Base-by-base conservation (phyloP, 1,140 invertebrate species). In the Procambarus clarkii region DNA sequence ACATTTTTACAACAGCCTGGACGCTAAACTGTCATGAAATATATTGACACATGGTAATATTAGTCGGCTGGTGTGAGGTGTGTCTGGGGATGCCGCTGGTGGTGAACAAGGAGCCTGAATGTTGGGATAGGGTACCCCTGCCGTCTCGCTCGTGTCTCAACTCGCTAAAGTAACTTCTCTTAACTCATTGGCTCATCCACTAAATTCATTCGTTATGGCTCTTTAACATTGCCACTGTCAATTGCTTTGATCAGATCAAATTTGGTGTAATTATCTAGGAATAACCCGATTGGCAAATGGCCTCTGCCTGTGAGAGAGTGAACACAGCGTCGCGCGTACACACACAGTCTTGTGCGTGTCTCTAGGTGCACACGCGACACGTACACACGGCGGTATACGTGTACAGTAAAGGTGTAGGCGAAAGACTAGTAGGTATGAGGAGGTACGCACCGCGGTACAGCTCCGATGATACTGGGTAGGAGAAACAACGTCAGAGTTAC, bases 41-140 rank as follows among this genome's bases (percentile, higher is more conserved):
- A 18, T 69, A 54, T 54, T 54, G 13, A 54, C 0, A 54, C 0
- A 13, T 9, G 8, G 50, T 54, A 54, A 54, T 54, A 9, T 54
- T 34, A 3, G 69, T 34, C 2, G 69, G 69, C 5, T 74, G 69
- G n/a, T 54, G 71, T 82, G 64, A 34, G 54, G 77, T 86, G 90
- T 87, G 90, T 91, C 90, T 86, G 77, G 77, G 90, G 48, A 46
- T 87, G 84, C 90, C 85, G 90, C 84, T 82, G 84, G 85, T 58
- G 34, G 64, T 91, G 84, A 86, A 91, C 90, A 91, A 92, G 92
- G 92, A 93, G 97, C 97, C 97, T 98, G 97, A 98, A 98, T 98
- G 97, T 98, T 98, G 97, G 97, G 97, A 98, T 98, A 98, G 97
- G 97, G 97, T 98, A 97, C 97, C 97, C 96, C 97, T 97, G 97